Conservation (phyloP, 2,113 vertebrate genomes). For the Istiophorus platypterus region DNA sequence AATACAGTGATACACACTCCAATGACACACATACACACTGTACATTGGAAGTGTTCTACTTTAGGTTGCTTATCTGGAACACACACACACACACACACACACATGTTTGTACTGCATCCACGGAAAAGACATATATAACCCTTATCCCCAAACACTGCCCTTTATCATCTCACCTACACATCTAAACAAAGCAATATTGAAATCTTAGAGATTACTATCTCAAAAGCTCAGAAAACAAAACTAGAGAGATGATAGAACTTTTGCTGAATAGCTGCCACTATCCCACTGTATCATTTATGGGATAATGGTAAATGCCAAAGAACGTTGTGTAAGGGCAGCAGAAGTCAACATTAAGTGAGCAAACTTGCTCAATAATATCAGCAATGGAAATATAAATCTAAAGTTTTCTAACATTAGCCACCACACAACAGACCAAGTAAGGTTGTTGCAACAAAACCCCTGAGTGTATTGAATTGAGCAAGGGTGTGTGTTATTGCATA, state of each 20-base stretch:
- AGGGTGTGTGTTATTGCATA: not conserved
- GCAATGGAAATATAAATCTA: not conserved
- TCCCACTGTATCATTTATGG: no score
- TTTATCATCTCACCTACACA: slow-evolving; percentile 5
- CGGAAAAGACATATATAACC: not conserved
- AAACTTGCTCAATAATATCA: not conserved
- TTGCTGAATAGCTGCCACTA: no score
- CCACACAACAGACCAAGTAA: not conserved
- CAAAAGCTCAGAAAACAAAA: no score
- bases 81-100: slow-evolving; percentile 45
- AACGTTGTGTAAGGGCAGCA: no score
- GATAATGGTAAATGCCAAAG: no score
- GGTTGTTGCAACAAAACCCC: not conserved
- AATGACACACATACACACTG: slow-evolving; percentile 18
- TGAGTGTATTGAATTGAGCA: not conserved
- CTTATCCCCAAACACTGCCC: not conserved
- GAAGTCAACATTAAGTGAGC: no score
- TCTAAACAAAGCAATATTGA: no score
- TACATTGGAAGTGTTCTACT: slow-evolving; percentile 52
- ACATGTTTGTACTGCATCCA: slow-evolving; percentile 8
- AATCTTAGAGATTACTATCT: no score
- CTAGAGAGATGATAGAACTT: no score
- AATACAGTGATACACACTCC: slow-evolving; percentile 51
- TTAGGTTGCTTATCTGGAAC: slow-evolving; percentile 42
- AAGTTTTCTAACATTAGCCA: not conserved